Base-by-base conservation (phyloP, 2,797 vertebrate genomes). In the Otus scops region DNA sequence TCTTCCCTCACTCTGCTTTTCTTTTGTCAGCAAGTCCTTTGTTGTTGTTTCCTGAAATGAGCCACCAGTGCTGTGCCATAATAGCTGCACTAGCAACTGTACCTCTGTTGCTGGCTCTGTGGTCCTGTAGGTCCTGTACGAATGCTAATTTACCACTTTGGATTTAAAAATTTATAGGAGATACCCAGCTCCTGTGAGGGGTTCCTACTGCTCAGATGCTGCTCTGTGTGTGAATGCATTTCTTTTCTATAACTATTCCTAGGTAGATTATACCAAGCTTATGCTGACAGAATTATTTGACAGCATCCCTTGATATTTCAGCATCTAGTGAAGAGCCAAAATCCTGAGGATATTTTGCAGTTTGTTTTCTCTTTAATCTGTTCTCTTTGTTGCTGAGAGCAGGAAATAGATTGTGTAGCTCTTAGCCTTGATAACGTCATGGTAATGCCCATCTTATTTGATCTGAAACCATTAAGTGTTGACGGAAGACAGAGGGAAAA, bases 11-110 rank as follows among this genome's bases (percentile, higher is more conserved):
- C 60, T 92, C 70, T 32, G 60, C 81, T 76, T 18, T 48, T 50
- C 91, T 85, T 82, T 89, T 91, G 92, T 95, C 93, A 94, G 92
- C 86, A 53, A 92, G 77, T 94, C 77, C 84, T 93, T 63, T 92
- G 90, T 63, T 75, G 82, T 45, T 88, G 43, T 83, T 60, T 51
- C 41, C 59, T 5, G 14, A n/a, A 20, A 12, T 3, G 50, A 83
- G 61, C 26, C 39, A 12, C 23, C 81, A 48, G 73, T 8, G 3
- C 89, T 21, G 56, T 12, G 38, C 93, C 30, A 3, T 7, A 16
- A 4, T 19, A 28, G 74, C 28, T 67, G 36, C 1, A 45, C 67
- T 27, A 15, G 47, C 64, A 20, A 3, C 88, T 7, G 14, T 47
- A 27, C 92, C 89, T 71, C 74, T 34, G 43, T 7, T 19, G 63